A percentile compares a stretch with the other conserved stretches of the same genome.
Evolutionary conservation across 2,113 vertebrate genomes (phyloP).

Genomic region (Fulica atra): DNA sequence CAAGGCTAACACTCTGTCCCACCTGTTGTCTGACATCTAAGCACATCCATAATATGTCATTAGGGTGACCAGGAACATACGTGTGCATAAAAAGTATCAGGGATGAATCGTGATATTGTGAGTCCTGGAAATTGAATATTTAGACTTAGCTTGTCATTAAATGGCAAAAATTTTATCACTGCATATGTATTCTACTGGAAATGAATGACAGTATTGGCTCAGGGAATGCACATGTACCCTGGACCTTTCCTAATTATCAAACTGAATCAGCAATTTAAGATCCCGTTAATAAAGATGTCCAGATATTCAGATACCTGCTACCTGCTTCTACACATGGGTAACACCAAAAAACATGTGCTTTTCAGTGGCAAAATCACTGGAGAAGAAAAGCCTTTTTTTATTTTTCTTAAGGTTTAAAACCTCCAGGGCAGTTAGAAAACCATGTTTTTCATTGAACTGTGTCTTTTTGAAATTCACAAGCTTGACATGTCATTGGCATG

Average conservation of each 20-base stretch:
- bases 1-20: not conserved
- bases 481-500: conserved; percentile 77
- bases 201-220: not conserved
- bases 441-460: conserved; percentile 80
- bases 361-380: conserved; percentile 57
- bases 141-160: not conserved
- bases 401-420: conserved; percentile 72
- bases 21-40: not conserved
- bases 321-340: conserved; percentile 31
- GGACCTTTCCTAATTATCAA: conserved; percentile 32
- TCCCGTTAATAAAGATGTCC: conserved; percentile 26
- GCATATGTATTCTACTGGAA: not conserved
- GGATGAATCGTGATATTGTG: not conserved
- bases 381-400: conserved; percentile 61
- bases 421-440: conserved; percentile 77
- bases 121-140: not conserved
- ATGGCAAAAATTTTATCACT: not conserved
- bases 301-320: conserved; percentile 50
- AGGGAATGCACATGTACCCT: not conserved
- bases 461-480: conserved; percentile 76
- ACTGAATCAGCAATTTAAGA: conserved; percentile 15
- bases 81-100: not conserved
- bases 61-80: not conserved
- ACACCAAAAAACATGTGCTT: conserved; percentile 37
- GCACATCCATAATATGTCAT: not conserved